Percentiles rank a stretch among this genome's conserved stretches.
Conservation (phyloP, 1,140 invertebrate species). For the Rhyacophila brunnea region DNA sequence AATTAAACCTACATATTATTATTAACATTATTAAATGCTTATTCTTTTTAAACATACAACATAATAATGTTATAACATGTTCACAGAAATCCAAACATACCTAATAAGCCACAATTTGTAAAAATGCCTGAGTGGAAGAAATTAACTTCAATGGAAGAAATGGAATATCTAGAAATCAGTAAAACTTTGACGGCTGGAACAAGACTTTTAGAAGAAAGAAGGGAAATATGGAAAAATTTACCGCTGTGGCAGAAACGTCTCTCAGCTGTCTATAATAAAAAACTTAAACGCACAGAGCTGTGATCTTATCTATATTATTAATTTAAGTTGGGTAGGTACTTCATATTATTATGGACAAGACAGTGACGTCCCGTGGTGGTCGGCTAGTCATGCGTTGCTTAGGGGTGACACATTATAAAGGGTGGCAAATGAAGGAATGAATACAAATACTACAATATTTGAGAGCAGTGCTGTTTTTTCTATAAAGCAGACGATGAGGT, state of each 20-base stretch:
- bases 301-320: not conserved
- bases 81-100: conserved; percentile 18
- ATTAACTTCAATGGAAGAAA: conserved; percentile 10
- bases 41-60: not conserved
- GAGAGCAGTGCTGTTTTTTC: too few species aligned
- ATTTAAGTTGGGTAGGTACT: too few species aligned
- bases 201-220: conserved; percentile 19
- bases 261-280: conserved; percentile 10
- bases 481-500: too few species aligned
- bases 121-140: conserved; percentile 13
- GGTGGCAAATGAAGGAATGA: too few species aligned
- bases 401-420: too few species aligned
- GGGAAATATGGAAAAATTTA: conserved; percentile 21
- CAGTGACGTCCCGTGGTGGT: too few species aligned
- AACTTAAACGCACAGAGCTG: conserved; percentile 3
- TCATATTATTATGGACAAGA: too few species aligned
- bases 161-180: conserved; percentile 22
- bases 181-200: conserved; percentile 3
- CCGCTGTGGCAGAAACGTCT: conserved; percentile 19
- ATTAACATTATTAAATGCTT: not conserved
- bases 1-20: not conserved
- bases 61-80: not conserved
- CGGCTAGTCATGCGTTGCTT: too few species aligned
- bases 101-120: not conserved
- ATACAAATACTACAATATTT: too few species aligned